Base-by-base conservation (phyloP, 1,140 invertebrate genomes). In the Drosophila mauritiana region DNA sequence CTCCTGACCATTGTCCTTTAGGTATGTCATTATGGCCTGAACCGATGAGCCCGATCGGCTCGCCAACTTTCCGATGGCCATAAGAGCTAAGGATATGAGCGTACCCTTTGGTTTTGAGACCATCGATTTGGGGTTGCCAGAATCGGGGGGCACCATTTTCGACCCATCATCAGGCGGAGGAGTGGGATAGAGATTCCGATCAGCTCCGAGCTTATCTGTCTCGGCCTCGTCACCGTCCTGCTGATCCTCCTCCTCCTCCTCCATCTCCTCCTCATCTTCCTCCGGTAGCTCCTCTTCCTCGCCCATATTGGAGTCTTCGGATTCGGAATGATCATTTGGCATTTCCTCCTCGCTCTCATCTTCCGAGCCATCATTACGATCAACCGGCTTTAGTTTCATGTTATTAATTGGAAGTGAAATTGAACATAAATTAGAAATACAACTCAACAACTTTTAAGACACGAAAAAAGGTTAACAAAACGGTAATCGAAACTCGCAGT, bases 11-110 rank as follows among this genome's bases (percentile, higher is more conserved):
- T 45, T 62, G 5, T 48, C 37, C 34, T 58, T 78, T 1, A 84
- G 62, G 31, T 69, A 65, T 15, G 76, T 56, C 0, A 68, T 17
- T 0, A 84, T 85, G n/a, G 78, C 81, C 6, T 0, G 3, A 2
- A 58, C 51, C n/a, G 81, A 80, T 1, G 81, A 85, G 5, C 81
- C 81, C 2, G 12, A 22, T 3, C 67, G 58, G 8, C 45, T 57
- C 6, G 36, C 22, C 8, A 85, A n/a, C 0, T 34, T 20, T 11
- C 15, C 43, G 2, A 84, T 73, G 11, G 81, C 77, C 8, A 5
- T 36, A 13, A 77, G 13, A 0, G 46, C 70, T 3, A 37, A 22
- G 8, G 36, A 37, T 1, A 46, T 8, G 0, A 56, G 43, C 10
- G 62, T 0, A 7, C 1, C 4, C 1, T 43, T 43, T 10, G 11